Evolutionary conservation across 2,888 invertebrate genomes (phyloP).

Genomic region (Temnothorax unifasciatus): DNA sequence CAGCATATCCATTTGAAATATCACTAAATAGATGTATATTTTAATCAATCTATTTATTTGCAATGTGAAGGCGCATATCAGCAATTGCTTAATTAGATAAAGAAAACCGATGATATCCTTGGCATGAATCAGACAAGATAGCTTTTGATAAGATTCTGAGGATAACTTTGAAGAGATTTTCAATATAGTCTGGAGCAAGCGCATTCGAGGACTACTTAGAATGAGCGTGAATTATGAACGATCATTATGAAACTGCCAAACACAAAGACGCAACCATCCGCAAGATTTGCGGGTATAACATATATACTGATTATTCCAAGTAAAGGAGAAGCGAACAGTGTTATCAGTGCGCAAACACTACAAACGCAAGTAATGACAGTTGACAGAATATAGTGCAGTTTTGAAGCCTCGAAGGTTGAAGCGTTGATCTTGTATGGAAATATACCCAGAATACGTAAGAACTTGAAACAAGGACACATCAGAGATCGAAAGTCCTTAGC

Average conservation of each 20-base stretch:
- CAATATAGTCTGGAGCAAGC: background rate
- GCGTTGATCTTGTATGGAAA: background rate
- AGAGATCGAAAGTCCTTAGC: background rate
- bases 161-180: background rate
- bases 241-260: background rate
- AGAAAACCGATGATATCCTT: background rate
- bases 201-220: background rate
- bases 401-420: background rate
- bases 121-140: background rate
- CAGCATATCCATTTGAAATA: no score
- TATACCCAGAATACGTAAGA: background rate
- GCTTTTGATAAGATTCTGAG: background rate
- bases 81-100: background rate
- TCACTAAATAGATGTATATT: no score
- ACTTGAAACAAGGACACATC: background rate
- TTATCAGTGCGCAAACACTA: background rate
- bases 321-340: background rate
- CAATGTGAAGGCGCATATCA: no score
- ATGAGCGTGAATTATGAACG: background rate
- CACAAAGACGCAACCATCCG: no score
- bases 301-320: background rate
- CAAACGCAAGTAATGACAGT: background rate
- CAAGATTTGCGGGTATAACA: background rate
- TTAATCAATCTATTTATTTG: no score
- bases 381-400: background rate